Evolutionary conservation across 2,797 vertebrate genomes (phyloP).

Genomic region (Pseudomugil tenellus): DNA sequence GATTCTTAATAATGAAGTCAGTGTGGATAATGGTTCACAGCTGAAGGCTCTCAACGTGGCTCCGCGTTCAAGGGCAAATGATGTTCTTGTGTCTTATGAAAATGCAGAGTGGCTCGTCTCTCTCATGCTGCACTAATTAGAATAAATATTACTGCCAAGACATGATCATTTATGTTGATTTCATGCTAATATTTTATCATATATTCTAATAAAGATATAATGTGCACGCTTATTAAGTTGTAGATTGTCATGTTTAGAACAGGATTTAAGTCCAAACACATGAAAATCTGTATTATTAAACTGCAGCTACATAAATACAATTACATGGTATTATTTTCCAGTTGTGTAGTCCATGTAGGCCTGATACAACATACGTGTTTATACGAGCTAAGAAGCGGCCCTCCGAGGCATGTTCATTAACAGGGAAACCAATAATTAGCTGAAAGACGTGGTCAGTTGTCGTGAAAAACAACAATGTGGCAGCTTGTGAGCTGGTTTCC

Average conservation of each 20-base stretch:
- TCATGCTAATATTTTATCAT: background rate
- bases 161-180: background rate
- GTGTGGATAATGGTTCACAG: slow-evolving; percentile 57
- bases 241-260: too few species aligned
- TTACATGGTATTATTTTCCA: background rate
- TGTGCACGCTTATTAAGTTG: too few species aligned
- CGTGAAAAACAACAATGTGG: too few species aligned
- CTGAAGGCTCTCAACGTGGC: slow-evolving; percentile 51
- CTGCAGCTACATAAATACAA: background rate
- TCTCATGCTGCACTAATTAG: slow-evolving; percentile 1
- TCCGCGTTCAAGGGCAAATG: slow-evolving; percentile 44
- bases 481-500: background rate
- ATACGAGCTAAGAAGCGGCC: too few species aligned
- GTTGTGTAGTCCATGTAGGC: background rate
- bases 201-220: background rate
- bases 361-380: too few species aligned
- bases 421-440: too few species aligned
- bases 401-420: too few species aligned
- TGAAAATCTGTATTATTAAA: background rate
- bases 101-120: background rate
- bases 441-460: too few species aligned
- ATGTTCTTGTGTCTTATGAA: slow-evolving; percentile 1
- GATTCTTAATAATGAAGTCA: slow-evolving; percentile 61
- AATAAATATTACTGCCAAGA: background rate
- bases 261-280: too few species aligned